A percentile compares a stretch with the other conserved stretches of the same genome.
phyloP scores from a whole-genome alignment of 2,888 invertebrate species.

The Nemotelus pantherinus region DNA sequence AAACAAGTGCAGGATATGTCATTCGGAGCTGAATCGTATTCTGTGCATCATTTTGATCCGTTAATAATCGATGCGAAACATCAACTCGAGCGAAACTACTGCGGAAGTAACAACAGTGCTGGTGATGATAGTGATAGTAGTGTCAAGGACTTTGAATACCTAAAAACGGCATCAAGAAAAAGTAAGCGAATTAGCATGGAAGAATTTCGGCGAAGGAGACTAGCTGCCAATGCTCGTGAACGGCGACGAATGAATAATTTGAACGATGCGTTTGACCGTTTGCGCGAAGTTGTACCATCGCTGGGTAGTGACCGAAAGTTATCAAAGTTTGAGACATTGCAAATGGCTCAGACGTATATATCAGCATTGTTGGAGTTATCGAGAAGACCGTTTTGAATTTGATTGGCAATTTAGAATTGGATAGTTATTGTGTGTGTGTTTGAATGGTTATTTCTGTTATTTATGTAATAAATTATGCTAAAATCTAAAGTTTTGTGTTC shows the following conservation, averaged over 20 bases:
- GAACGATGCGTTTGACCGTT: conserved; percentile 73
- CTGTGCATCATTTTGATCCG: too few species aligned
- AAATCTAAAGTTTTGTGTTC: too few species aligned
- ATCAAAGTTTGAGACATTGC: conserved; percentile 79
- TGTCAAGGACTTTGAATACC: conserved; percentile 17
- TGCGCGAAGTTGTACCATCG: conserved; percentile 75
- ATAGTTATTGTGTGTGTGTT: too few species aligned
- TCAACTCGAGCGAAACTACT: background rate
- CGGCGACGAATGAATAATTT: conserved; percentile 77
- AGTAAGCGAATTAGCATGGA: conserved; percentile 56
- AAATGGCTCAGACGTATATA: conserved; percentile 83
- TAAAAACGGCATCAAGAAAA: background rate
- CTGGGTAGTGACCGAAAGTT: conserved; percentile 76
- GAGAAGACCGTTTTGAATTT: conserved; percentile 50
- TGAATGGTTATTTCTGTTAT: too few species aligned
- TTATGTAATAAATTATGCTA: too few species aligned
- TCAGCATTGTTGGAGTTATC: conserved; percentile 73
- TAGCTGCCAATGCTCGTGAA: conserved; percentile 80
- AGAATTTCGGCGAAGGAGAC: conserved; percentile 71
- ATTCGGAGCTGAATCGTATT: too few species aligned
- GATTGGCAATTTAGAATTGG: background rate
- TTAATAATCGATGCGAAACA: too few species aligned
- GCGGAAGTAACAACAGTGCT: conserved; percentile 4
- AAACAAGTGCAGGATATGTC: too few species aligned
- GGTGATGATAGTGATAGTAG: conserved; percentile 37